Base-by-base conservation (phyloP, 2,888 invertebrate species). In the Chouioia cunea region DNA sequence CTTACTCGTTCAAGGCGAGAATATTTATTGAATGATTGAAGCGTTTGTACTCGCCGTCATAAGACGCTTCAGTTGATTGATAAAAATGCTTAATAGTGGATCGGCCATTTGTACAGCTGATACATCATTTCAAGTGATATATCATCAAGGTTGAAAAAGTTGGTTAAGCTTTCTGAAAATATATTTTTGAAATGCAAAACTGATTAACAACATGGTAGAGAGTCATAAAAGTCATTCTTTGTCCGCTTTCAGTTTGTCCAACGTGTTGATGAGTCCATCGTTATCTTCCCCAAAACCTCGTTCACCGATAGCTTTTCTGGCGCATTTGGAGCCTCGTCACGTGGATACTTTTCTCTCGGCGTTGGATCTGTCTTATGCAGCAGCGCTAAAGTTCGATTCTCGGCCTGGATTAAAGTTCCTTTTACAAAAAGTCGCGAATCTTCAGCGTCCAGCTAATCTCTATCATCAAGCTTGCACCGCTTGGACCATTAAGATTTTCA, bases 341-440 rank as follows among this genome's bases (percentile, higher is more conserved):
- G 87, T 91, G 2, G 91, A 93, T 77, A 90, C 92, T 66, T 87
- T 96, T 63, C 84, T 96, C 58, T 91, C 92, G 78, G 93, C 93
- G 79, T 88, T 97, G 73, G 93, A 95, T 77, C 89, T 93, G 71
- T 96, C 97, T 2, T 93, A 95, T 81, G 89, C 89, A 64, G 90
- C 94, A 70, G 93, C 97, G 0, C 89, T 92, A 82, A 94, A 94
- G 79, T 97, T 97, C 82, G 97, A 97, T 85, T 89, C 91, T 10
- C 89, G 97, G 44, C 97, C 97, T 0, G 97, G 97, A 0, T 87
- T 97, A 20, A 97, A 97, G 85, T 97, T 97, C 84, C 89, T 97
- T 2, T 91, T 97, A 74, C 97, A 97, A 85, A 97, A 97, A 87
- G 96, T 96, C 0, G 94, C 94, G 0, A 93, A 93, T 81, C 89